These are phyloP conservation scores for Euclidia mi DNA, from an alignment of 2,888 invertebrate species.

Conservation along the genomic window DNA sequence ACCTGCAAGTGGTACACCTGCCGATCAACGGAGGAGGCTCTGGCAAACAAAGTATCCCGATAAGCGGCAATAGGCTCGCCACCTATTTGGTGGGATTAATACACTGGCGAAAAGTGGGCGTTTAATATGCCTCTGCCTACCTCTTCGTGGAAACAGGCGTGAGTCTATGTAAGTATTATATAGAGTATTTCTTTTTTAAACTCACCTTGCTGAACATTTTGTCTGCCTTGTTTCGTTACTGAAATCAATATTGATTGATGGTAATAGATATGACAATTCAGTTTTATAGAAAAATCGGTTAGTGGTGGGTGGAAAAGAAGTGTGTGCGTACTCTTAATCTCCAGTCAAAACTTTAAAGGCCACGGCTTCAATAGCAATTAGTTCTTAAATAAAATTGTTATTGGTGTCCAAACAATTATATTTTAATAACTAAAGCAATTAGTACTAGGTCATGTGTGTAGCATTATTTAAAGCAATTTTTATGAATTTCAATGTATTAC, in stretches of 20 bases:
- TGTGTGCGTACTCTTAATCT: constrained; percentile 25
- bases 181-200: background rate
- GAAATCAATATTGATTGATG: constrained; percentile 4
- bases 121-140: no score
- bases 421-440: background rate
- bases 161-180: no score
- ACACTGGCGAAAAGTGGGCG: no score
- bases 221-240: background rate
- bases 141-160: no score
- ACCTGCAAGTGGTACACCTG: no score
- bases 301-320: constrained; percentile 34
- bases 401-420: background rate
- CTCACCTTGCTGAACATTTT: constrained; percentile 10
- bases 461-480: background rate
- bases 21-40: no score
- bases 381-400: background rate
- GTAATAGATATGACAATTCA: background rate
- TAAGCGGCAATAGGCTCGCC: no score
- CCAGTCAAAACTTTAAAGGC: constrained; percentile 14
- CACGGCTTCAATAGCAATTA: constrained; percentile 5
- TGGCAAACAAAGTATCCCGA: no score
- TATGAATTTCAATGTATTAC: background rate
- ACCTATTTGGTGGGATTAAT: no score
- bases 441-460: background rate
- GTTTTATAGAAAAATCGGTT: constrained; percentile 23